Base-by-base conservation (phyloP, 2,888 invertebrate genomes). In the Pandemis heparana region DNA sequence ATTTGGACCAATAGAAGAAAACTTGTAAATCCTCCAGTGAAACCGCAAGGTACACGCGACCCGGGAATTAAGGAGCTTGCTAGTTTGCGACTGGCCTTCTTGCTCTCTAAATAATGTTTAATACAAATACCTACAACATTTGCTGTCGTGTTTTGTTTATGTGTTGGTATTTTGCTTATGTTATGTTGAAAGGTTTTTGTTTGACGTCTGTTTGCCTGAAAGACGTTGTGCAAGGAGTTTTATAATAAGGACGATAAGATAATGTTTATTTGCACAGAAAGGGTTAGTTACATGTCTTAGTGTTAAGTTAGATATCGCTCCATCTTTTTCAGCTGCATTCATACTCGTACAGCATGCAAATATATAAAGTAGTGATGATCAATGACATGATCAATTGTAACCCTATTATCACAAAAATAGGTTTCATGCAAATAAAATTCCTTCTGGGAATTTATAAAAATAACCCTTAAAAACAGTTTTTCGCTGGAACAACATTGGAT, bases 1-100 rank as follows among this genome's bases (percentile, higher is more conserved):
- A 85, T 89, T 88, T 84, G 85, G 84, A 82, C 87, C 88, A 87
- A 91, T 90, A 88, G 87, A 88, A 89, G 89, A 89, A 89, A 92
- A 92, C 91, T 92, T 91, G 85, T 87, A 90, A 92, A 92, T 92
- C 92, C 89, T 83, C 80, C 79, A 79, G 83, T 81, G 84, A 78
- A 85, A 90, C 91, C 90, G 83, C 91, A 89, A 87, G 86, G 87
- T 85, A 87, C 87, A 89, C 83, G 87, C 86, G 84, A 87, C 81
- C 82, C 70, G 75, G 80, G 83, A 81, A 80, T 83, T 84, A 85
- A 81, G 79, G 79, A 77, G 77, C 78, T 79, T 75, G 77, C 65
- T 77, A 72, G 74, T 81, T 80, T 78, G 77, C 74, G 66, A 77
- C 79, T 71, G 76, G 67, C 62, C 65, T 74, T 75, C 65, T 71